phyloP scores from a whole-genome alignment of 1,140 invertebrate species.

The Eriosoma lanigerum region DNA sequence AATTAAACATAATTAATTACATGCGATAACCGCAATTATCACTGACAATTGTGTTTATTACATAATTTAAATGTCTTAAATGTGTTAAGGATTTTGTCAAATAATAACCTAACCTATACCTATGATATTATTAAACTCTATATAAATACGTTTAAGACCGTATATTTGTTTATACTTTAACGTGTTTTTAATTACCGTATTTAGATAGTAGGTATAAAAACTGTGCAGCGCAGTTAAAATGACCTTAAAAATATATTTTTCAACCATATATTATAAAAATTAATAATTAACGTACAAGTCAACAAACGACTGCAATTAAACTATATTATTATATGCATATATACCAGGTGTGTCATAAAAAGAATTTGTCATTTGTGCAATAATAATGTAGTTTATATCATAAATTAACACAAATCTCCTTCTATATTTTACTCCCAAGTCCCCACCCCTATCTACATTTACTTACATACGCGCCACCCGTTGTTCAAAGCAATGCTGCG shows the following conservation, averaged over 20 bases:
- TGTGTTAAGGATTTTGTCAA: background rate
- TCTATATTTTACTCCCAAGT: too few relatives aligned
- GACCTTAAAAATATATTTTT: slow-evolving; percentile 11
- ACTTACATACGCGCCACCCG: too few relatives aligned
- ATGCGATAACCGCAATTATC: background rate
- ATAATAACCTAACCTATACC: background rate
- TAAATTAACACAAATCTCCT: too few relatives aligned
- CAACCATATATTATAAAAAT: too few relatives aligned
- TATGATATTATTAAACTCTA: background rate
- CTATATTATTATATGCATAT: too few relatives aligned
- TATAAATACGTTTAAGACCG: background rate
- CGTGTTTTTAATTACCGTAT: slow-evolving; percentile 8
- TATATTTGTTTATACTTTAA: background rate
- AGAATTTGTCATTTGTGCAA: too few relatives aligned
- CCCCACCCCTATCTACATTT: too few relatives aligned
- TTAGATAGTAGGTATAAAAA: background rate
- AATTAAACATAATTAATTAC: slow-evolving; percentile 9
- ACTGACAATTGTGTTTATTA: slow-evolving; percentile 8
- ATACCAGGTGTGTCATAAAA: too few relatives aligned
- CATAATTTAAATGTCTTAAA: background rate
- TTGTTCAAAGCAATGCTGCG: too few relatives aligned
- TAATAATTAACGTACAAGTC: too few relatives aligned
- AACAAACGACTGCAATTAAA: too few relatives aligned
- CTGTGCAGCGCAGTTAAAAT: background rate
- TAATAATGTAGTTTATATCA: too few relatives aligned